Evolutionary conservation across 2,113 vertebrate genomes (phyloP).

Genomic region (Rhegmatorhina hoffmannsi): DNA sequence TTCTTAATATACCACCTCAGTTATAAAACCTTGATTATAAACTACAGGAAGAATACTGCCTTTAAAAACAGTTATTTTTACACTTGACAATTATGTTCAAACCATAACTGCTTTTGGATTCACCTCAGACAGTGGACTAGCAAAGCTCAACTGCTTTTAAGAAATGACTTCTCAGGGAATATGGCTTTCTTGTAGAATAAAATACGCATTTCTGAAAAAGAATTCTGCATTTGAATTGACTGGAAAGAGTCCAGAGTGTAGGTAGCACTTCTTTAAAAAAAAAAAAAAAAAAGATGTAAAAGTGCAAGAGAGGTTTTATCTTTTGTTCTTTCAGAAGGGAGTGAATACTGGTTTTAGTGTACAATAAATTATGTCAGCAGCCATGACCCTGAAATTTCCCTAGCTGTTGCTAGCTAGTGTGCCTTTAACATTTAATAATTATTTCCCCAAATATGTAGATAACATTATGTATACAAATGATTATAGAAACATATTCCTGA

Average conservation of each 20-base stretch:
- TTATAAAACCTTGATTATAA: background rate
- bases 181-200: background rate
- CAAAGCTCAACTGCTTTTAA: background rate
- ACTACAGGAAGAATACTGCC: background rate
- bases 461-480: background rate
- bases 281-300: background rate
- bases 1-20: background rate
- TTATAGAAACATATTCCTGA: background rate
- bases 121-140: background rate
- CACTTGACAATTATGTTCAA: background rate
- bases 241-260: background rate
- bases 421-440: background rate
- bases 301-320: background rate
- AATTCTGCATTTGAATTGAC: background rate
- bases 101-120: background rate
- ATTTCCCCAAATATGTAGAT: background rate
- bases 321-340: background rate
- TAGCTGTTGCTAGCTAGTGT: background rate
- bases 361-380: background rate
- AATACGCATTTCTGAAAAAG: background rate
- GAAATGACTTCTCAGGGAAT: background rate
- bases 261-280: background rate
- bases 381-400: background rate
- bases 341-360: background rate
- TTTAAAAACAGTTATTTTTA: background rate